These are phyloP conservation scores for Lytechinus pictus DNA, from an alignment of 35 echinoderm and acorn worm genomes.

Conservation along the genomic window DNA sequence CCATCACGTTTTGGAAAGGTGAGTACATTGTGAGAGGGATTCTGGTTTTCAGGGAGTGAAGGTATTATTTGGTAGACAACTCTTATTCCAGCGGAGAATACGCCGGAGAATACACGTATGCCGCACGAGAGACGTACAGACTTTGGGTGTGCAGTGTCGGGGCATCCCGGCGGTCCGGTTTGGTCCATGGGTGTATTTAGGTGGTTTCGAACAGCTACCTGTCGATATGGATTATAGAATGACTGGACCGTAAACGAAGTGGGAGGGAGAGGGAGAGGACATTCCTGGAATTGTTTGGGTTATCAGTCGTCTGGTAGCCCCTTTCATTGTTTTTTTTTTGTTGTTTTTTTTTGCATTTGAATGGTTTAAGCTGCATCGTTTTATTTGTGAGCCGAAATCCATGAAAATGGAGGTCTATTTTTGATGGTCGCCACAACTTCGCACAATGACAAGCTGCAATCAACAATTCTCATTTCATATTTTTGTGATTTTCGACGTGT, in stretches of 20 bases:
- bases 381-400: too few relatives aligned
- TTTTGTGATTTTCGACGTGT: too few relatives aligned
- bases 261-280: background rate
- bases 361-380: too few relatives aligned
- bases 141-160: background rate
- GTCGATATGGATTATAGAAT: background rate
- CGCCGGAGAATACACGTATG: background rate
- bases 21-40: background rate
- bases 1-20: constrained; percentile 37
- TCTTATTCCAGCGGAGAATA: background rate
- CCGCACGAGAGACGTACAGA: background rate
- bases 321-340: too few relatives aligned
- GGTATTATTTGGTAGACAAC: background rate
- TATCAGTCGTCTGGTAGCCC: background rate
- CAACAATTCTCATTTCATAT: too few relatives aligned
- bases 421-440: too few relatives aligned
- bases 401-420: too few relatives aligned
- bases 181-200: background rate
- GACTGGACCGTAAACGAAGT: background rate
- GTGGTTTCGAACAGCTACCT: background rate
- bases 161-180: background rate
- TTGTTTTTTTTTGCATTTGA: too few relatives aligned
- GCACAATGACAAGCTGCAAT: too few relatives aligned
- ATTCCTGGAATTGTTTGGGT: background rate
- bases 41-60: background rate